Evolutionary conservation across 2,797 vertebrate genomes (phyloP), one percentile per base, ranked within the genome.

Genomic region (Coilia nasus): DNA sequence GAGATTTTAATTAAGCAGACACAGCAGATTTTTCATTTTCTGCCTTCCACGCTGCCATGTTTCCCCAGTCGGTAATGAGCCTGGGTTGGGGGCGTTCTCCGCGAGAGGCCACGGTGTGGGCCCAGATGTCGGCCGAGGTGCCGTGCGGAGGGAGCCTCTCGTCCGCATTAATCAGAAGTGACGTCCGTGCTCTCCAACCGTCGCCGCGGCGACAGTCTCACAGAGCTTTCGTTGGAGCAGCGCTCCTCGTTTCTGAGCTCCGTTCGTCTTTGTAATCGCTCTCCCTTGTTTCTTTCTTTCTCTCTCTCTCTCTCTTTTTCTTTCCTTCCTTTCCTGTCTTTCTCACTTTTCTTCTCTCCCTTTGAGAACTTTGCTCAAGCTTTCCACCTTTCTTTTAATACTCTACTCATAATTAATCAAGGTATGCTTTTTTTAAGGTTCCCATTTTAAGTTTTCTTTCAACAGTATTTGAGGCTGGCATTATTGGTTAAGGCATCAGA

Each of bases 1-100:
- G 89, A 90, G 88, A 88, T 91, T 93, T 93, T 94, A 94, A 94
- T 95, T 94, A 94, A 94, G 92, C 93, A 92, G 92, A 93, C 92
- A 92, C 93, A 94, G 92, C 92, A 92, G 89, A 92, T 83, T 84
- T 80, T 81, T 85, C 75, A 59, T 47, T 57, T 59, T 17, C 54
- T 25, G 50, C 50, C 56, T 81, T 41, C 0, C 67, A 35, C 2
- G 91, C 92, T 87, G 89, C 90, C 88, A 90, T 92, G 91, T 94
- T 92, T 91, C 91, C 92, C 87, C 88, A 89, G 89, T 93, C 93
- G 91, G 91, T 94, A 94, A 94, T 94, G 94, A 94, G 91, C 92
- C 90, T 86, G 92, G 92, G 93, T 94, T 41, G 92, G 94, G 93
- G 92, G 91, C 92, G 89, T 90, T 91, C 90, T 89, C 82, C 88